Conservation (phyloP, 2,888 invertebrate species). For the Dichetophora obliterata region DNA sequence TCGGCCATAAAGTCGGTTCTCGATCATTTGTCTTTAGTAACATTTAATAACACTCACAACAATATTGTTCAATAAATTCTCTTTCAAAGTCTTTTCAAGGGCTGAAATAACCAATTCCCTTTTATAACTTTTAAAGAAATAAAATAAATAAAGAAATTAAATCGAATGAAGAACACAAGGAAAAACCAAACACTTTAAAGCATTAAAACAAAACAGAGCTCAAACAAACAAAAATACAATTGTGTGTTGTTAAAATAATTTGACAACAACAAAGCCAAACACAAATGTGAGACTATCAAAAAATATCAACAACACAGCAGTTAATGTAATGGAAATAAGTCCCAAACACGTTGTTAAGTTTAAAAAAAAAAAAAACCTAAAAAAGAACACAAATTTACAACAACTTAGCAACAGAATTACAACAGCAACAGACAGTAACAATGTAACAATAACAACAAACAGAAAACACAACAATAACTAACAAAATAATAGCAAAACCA, state of each 20-base stretch:
- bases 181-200: neutral
- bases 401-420: neutral
- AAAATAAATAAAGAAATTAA: neutral
- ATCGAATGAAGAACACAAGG: neutral
- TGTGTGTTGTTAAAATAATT: neutral
- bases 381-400: neutral
- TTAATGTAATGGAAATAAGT: conserved; percentile 55
- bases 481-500: neutral
- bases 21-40: too few species aligned
- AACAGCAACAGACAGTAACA: neutral
- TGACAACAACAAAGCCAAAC: neutral
- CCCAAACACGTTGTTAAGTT: conserved; percentile 66
- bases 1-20: too few species aligned
- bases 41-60: too few species aligned
- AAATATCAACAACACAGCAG: conserved; percentile 38
- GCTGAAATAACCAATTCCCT: too few species aligned
- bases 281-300: neutral
- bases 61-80: too few species aligned
- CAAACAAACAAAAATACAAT: neutral
- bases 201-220: neutral
- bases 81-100: too few species aligned
- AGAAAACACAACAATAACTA: neutral
- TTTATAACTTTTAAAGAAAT: too few species aligned
- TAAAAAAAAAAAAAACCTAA: conserved; percentile 60
- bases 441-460: neutral